Evolutionary conservation across 2,113 vertebrate genomes (phyloP).

Genomic region (Piaya cayana): DNA sequence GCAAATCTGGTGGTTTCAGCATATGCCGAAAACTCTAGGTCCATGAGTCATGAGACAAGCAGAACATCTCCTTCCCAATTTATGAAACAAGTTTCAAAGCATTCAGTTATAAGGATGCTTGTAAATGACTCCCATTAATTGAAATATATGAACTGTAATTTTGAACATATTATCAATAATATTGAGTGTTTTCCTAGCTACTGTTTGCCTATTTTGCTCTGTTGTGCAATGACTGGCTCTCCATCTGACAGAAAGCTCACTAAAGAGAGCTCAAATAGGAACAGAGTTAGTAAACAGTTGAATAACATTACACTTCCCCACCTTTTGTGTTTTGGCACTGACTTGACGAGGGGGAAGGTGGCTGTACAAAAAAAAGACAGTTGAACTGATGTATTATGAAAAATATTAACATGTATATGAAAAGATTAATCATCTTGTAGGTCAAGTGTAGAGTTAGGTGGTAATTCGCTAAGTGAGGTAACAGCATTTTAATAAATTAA

Average conservation of each 20-base stretch:
- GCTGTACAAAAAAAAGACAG: neutral
- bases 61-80: neutral
- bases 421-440: neutral
- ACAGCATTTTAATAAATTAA: neutral
- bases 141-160: neutral
- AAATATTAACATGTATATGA: neutral
- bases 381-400: neutral
- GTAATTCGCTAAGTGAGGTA: neutral
- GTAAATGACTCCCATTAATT: neutral
- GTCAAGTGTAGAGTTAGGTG: neutral
- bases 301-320: neutral
- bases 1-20: neutral
- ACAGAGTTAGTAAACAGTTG: neutral
- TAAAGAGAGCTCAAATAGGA: neutral
- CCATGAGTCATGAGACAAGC: neutral
- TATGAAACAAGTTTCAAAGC: neutral
- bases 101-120: neutral
- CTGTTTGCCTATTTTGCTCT: neutral
- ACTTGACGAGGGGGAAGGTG: neutral
- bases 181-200: neutral
- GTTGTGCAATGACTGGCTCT: neutral
- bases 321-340: neutral
- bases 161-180: neutral
- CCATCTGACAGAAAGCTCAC: neutral
- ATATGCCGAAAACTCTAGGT: neutral